Evolutionary conservation across 2,113 vertebrate species (phyloP), one percentile per base, ranked within the genome.

Genomic region (Callipepla californica): DNA sequence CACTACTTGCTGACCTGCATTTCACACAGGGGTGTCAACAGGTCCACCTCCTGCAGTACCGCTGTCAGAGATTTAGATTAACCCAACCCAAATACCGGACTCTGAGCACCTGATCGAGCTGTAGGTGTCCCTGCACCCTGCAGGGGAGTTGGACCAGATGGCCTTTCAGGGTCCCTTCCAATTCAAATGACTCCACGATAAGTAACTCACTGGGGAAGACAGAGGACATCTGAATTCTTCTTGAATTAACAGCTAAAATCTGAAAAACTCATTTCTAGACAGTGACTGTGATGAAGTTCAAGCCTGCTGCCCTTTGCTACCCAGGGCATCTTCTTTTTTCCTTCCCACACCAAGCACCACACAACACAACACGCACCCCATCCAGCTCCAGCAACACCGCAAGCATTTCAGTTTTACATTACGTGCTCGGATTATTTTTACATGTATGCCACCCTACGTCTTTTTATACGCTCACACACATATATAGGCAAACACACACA

Each of bases 371-470:
- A 59, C 70, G 76, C 9, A 3, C 89, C 73, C 44, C 93, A 91
- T 63, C 84, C 84, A 87, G 77, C 85, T 86, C 66, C 80, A 90
- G 80, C 72, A 87, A 90, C 61, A 50, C 79, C 32, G 80, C 0
- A 13, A 92, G 84, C 58, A 86, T 75, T 93, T 80, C 67, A 44
- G 44, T 77, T 91, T 91, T 80, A 91, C 85, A 92, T 90, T 86
- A 95, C 57, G 85, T 36, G 68, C 85, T 51, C 48, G 85, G 88
- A 86, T 95, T 95, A 95, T 95, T 95, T 96, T 93, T 94, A 90
- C 94, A 90, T 32, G 57, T 53, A 80, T 76, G 73, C 92, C 90
- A 95, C 90, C 90, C 90, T 50, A 58, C 47, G 38, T 61, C 85
- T 93, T 96, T 96, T 92, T 94, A 93, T 94, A 78, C 16, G 77